Conservation (phyloP, 2,797 vertebrate genomes). For the Eulemur coronatus region DNA sequence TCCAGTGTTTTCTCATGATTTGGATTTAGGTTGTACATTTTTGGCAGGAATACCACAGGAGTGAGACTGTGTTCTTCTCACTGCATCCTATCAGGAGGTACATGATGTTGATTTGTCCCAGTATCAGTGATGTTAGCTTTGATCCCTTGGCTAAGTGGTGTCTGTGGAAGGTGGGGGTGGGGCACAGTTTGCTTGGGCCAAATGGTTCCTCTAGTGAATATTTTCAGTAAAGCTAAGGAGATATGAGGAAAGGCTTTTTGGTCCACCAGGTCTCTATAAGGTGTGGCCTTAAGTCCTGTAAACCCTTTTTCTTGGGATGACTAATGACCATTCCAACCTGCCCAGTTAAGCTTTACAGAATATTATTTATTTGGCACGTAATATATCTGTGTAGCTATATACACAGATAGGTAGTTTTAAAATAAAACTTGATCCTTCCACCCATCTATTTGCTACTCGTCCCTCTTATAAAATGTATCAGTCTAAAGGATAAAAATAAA, state of each 20-base stretch:
- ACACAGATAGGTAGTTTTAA: neutral
- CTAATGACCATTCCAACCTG: neutral
- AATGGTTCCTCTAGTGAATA: neutral
- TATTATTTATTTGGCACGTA: neutral
- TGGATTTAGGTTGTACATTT: neutral
- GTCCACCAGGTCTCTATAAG: neutral
- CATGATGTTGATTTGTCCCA: neutral
- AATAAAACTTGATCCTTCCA: neutral
- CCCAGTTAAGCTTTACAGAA: neutral
- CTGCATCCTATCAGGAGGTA: neutral
- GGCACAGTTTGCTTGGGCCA: neutral
- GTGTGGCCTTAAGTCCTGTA: neutral
- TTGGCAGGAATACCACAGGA: neutral
- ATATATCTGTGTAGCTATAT: neutral
- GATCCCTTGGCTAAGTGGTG: neutral
- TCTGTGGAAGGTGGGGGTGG: neutral
- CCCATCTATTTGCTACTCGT: neutral
- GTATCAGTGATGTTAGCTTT: neutral
- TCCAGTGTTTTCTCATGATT: neutral
- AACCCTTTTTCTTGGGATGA: neutral
- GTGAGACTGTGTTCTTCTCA: neutral
- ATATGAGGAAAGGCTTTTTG: neutral
- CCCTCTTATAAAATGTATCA: neutral
- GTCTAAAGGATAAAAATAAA: neutral
- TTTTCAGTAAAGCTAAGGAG: neutral